Percentiles rank a stretch among this genome's conserved stretches.
phyloP scores from a whole-genome alignment of 2,888 invertebrate species.

The Uropetala carovei region DNA sequence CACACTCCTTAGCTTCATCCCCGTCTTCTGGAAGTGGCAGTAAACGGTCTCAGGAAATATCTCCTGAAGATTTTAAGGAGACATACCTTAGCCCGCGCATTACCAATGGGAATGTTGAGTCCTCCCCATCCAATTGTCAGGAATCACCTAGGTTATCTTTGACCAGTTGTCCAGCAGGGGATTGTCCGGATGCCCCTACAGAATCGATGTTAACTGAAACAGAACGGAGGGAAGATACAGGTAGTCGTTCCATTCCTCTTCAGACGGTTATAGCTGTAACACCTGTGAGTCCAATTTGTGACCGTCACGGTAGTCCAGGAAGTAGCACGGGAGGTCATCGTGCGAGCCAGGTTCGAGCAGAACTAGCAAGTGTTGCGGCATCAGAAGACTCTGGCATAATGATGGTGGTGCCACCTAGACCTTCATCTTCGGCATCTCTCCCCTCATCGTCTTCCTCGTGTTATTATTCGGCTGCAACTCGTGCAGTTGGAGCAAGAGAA shows the following conservation, averaged over 20 bases:
- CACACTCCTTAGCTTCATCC: constrained; percentile 9
- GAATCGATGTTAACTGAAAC: background rate
- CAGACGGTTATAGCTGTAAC: constrained; percentile 26
- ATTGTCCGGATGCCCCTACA: background rate
- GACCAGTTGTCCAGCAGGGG: constrained; percentile 35
- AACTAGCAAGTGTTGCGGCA: constrained; percentile 61
- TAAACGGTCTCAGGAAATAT: constrained; percentile 56
- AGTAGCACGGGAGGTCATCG: constrained; percentile 55
- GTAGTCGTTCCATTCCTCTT: constrained; percentile 8
- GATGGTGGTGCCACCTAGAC: constrained; percentile 54
- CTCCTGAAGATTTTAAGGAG: constrained; percentile 64
- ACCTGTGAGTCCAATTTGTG: constrained; percentile 53
- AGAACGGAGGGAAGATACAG: background rate
- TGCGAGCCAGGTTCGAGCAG: constrained; percentile 49
- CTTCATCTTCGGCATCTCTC: constrained; percentile 63
- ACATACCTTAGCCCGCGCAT: constrained; percentile 62
- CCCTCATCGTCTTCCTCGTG: constrained; percentile 56
- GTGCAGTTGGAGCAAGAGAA: constrained; percentile 47
- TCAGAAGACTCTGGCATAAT: constrained; percentile 65
- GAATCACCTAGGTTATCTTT: constrained; percentile 26
- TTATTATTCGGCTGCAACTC: constrained; percentile 37
- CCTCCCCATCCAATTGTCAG: constrained; percentile 30
- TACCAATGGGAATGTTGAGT: constrained; percentile 24
- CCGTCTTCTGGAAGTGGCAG: constrained; percentile 11
- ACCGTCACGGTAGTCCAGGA: constrained; percentile 46